Evolutionary conservation across 2,797 vertebrate genomes (phyloP).

Genomic region (Holocentrus rufus): DNA sequence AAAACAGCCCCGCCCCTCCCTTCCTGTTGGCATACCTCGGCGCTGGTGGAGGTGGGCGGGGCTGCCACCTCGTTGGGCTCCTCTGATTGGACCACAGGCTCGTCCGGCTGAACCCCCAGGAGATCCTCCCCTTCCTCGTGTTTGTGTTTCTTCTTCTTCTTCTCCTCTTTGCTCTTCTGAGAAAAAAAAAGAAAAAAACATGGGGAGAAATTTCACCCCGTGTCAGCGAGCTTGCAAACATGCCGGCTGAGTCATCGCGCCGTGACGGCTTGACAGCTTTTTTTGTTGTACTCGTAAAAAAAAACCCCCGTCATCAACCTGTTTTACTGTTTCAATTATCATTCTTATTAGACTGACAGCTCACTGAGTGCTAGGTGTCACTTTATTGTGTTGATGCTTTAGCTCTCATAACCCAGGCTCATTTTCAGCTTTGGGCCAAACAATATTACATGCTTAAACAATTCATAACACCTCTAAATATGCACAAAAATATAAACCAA

Average conservation of each 20-base stretch:
- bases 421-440: no score
- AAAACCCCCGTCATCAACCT: slow-evolving; percentile 6
- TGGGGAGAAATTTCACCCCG: slow-evolving; percentile 7
- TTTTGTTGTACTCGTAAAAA: background rate
- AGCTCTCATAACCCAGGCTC: no score
- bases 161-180: slow-evolving; percentile 87
- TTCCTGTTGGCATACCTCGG: slow-evolving; percentile 76
- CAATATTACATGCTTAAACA: no score
- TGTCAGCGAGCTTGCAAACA: slow-evolving; percentile 15
- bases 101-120: slow-evolving; percentile 64
- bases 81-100: slow-evolving; percentile 70
- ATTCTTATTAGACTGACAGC: background rate
- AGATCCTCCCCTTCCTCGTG: slow-evolving; percentile 78
- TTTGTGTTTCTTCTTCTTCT: slow-evolving; percentile 85
- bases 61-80: slow-evolving; percentile 69
- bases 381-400: no score
- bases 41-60: slow-evolving; percentile 72
- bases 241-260: slow-evolving; percentile 11
- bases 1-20: slow-evolving; percentile 9
- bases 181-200: slow-evolving; percentile 28
- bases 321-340: slow-evolving; percentile 16
- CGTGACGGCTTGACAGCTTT: background rate
- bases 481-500: no score
- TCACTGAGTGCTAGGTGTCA: no score
- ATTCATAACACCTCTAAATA: no score